Evolutionary conservation across 2,888 invertebrate species (phyloP), one percentile per base, ranked within the genome.

Genomic region (Ectropis crepuscularia): DNA sequence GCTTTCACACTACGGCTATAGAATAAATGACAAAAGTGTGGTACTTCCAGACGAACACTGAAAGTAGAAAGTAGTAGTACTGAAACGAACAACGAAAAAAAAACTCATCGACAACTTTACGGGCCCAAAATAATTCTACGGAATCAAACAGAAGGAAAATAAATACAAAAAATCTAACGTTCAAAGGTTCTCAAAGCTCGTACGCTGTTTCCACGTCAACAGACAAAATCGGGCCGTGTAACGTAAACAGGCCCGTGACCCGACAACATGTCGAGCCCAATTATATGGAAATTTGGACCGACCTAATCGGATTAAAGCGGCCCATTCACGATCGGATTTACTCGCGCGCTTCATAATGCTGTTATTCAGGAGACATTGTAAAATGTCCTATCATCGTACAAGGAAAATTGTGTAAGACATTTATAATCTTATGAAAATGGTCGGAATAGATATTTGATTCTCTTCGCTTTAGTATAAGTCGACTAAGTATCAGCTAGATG

Each of bases 251-350:
- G 61, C 47, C 37, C 46, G 46, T 38, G 61, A 51, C 36, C 46
- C 9, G 55, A 45, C 49, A 41, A 46, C 48, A 67, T 64, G 63
- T 49, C 51, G 51, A 43, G 57, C 58, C 60, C 79, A 79, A 78
- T 80, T 80, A 79, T 80, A 78, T 76, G 77, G 72, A 78, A 79
- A 78, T 80, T 69, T 67, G 74, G 74, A 71, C 67, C 72, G 67
- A 69, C 48, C 11, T 79, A 78, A 80, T 74, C 75, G 71, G 78
- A 78, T 80, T 80, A 68, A 36, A 53, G 37, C 38, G 8, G 39
- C 36, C 49, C 41, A 63, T 63, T 63, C 48, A 65, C n/a, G 57
- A 46, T 0, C 55, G 16, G 38, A 51, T 51, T 43, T 57, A 37
- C 45, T 43, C 45, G 51, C 55, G 42, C 37, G n/a, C 54, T 8